Evolutionary conservation across 2,888 invertebrate genomes (phyloP).

Genomic region (Spatulosminthurus flaviceps): DNA sequence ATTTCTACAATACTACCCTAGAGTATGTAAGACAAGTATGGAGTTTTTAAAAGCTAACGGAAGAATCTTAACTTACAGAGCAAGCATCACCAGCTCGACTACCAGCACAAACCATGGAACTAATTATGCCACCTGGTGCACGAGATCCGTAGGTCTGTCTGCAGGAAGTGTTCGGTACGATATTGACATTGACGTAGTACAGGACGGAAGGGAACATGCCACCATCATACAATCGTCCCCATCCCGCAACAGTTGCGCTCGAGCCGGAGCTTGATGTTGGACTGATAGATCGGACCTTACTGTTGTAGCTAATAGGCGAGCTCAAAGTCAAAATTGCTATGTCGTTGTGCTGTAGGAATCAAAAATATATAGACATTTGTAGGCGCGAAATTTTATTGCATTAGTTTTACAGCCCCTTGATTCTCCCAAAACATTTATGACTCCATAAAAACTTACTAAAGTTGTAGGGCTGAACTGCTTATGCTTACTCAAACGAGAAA

Average conservation of each 20-base stretch:
- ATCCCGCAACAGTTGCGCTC: slow-evolving; percentile 54
- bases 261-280: slow-evolving; percentile 35
- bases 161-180: slow-evolving; percentile 84
- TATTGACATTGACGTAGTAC: slow-evolving; percentile 84
- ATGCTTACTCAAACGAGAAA: slow-evolving; percentile 85
- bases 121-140: slow-evolving; percentile 89
- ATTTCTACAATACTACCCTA: too few relatives aligned
- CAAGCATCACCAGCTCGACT: slow-evolving; percentile 50
- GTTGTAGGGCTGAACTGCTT: slow-evolving; percentile 84
- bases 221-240: slow-evolving; percentile 35
- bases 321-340: slow-evolving; percentile 58
- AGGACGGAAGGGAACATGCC: slow-evolving; percentile 77
- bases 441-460: slow-evolving; percentile 71
- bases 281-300: slow-evolving; percentile 55
- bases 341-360: slow-evolving; percentile 57
- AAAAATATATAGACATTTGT: slow-evolving; percentile 6
- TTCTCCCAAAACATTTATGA: too few relatives aligned
- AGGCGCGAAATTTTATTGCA: too few relatives aligned
- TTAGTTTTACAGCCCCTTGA: too few relatives aligned
- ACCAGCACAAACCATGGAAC: slow-evolving; percentile 65
- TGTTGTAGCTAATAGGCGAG: slow-evolving; percentile 55
- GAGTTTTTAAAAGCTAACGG: too few relatives aligned
- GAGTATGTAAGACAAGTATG: too few relatives aligned
- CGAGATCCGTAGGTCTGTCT: slow-evolving; percentile 81
- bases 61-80: slow-evolving; percentile 16